Conservation (phyloP, 2,113 vertebrate species). For the Halichoeres trimaculatus region DNA sequence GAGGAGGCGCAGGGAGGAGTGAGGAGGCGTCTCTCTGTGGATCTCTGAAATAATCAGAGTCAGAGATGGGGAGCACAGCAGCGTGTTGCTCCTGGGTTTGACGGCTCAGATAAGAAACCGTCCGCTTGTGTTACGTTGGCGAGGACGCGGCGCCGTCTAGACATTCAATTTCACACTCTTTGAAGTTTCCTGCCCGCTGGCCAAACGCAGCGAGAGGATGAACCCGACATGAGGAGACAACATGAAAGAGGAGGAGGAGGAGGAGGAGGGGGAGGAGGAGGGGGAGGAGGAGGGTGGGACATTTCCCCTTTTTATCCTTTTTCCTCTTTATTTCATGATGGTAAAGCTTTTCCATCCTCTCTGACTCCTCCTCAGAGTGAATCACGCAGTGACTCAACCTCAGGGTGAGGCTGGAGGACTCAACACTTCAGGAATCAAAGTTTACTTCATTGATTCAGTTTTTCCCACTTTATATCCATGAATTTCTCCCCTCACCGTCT, state of each 20-base stretch:
- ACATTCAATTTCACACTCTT: conserved; percentile 70
- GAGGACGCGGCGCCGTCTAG: conserved; percentile 52
- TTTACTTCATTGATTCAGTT: too few species aligned
- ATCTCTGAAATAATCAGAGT: not conserved
- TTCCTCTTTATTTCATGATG: not conserved
- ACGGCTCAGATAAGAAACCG: conserved; percentile 6
- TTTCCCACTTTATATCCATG: too few species aligned
- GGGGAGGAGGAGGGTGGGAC: not conserved
- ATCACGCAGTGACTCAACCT: not conserved
- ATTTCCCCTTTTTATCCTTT: not conserved
- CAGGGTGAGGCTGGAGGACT: too few species aligned
- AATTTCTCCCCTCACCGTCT: too few species aligned
- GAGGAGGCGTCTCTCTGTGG: not conserved
- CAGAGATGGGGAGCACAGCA: not conserved
- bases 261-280: too few species aligned
- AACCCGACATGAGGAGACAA: conserved; percentile 40
- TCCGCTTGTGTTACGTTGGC: not conserved
- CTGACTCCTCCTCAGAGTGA: not conserved
- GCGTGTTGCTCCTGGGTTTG: conserved; percentile 3
- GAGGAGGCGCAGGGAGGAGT: too few species aligned
- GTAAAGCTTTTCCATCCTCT: not conserved
- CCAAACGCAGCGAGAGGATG: conserved; percentile 42
- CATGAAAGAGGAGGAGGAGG: not conserved
- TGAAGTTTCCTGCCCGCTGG: conserved; percentile 61
- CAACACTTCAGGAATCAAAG: too few species aligned